These are phyloP conservation scores for Idaea dimidiata DNA, from an alignment of 2,888 invertebrate genomes.

Conservation along the genomic window DNA sequence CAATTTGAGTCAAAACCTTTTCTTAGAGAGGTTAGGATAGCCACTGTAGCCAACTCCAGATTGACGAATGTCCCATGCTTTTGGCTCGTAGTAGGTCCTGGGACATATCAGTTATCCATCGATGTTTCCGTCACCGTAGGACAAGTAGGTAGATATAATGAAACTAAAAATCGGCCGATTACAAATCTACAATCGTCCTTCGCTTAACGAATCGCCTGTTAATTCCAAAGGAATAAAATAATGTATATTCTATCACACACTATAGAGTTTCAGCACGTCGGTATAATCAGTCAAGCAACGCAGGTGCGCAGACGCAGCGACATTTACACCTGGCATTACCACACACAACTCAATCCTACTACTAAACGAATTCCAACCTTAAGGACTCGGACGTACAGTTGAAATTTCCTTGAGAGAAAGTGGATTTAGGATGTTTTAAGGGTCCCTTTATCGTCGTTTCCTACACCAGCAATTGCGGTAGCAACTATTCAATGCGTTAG, in stretches of 20 bases:
- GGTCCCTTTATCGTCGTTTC: conserved; percentile 37
- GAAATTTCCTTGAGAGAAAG: neutral
- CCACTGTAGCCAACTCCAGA: too few relatives aligned
- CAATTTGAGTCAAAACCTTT: too few relatives aligned
- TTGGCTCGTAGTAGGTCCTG: too few relatives aligned
- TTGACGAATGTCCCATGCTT: too few relatives aligned
- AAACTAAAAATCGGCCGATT: neutral
- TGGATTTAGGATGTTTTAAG: neutral
- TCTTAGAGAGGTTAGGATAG: too few relatives aligned
- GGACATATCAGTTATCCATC: too few relatives aligned
- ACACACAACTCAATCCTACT: conserved; percentile 21
- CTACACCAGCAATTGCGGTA: conserved; percentile 46
- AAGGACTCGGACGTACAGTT: neutral
- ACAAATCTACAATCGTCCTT: neutral
- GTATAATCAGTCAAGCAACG: conserved; percentile 54
- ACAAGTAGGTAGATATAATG: too few relatives aligned
- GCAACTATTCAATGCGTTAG: conserved; percentile 48
- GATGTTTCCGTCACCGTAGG: too few relatives aligned
- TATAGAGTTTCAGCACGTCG: conserved; percentile 44
- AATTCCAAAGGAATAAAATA: neutral
- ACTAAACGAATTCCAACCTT: neutral
- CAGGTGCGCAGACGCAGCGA: conserved; percentile 53
- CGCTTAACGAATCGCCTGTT: neutral
- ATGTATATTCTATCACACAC: neutral
- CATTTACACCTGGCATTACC: conserved; percentile 16